phyloP scores from a whole-genome alignment of 2,888 invertebrate genomes.

The Stenichneumon culpator region DNA sequence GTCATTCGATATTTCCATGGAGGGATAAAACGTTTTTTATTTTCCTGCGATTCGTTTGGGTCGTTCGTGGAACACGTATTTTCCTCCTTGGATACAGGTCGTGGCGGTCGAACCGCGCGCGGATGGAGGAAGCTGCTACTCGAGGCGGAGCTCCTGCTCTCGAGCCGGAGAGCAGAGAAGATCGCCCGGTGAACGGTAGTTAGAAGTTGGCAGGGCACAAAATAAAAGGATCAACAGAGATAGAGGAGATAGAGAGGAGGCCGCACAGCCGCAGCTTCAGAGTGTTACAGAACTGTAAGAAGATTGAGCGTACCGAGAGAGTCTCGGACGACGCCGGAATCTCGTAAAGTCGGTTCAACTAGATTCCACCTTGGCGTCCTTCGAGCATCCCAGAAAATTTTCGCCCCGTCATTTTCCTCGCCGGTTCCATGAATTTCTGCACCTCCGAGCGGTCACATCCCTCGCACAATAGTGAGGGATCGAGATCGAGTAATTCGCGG shows the following conservation, averaged over 20 bases:
- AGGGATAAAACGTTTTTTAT: background rate
- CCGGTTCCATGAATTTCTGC: slow-evolving; percentile 43
- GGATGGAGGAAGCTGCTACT: slow-evolving; percentile 60
- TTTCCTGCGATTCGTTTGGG: slow-evolving; percentile 51
- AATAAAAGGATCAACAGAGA: slow-evolving; percentile 56
- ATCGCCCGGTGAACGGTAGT: slow-evolving; percentile 66
- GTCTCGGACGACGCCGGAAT: slow-evolving; percentile 22
- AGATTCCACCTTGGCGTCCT: slow-evolving; percentile 38
- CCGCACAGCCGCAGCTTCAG: slow-evolving; percentile 11
- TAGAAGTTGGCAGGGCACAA: slow-evolving; percentile 59
- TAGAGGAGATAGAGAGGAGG: slow-evolving; percentile 23
- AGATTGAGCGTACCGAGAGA: slow-evolving; percentile 52
- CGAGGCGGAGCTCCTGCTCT: slow-evolving; percentile 49
- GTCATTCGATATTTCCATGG: slow-evolving; percentile 13
- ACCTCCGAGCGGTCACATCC: slow-evolving; percentile 37
- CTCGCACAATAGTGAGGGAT: slow-evolving; percentile 35
- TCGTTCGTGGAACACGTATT: slow-evolving; percentile 46
- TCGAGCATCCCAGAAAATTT: slow-evolving; percentile 7
- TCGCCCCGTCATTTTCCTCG: slow-evolving; percentile 35
- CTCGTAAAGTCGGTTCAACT: slow-evolving; percentile 49
- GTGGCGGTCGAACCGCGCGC: slow-evolving; percentile 48
- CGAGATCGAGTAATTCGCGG: slow-evolving; percentile 46
- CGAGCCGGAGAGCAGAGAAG: slow-evolving; percentile 28
- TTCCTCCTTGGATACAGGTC: slow-evolving; percentile 52
- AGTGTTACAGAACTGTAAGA: slow-evolving; percentile 51